Percentiles rank a stretch among this genome's conserved stretches.
Conservation (phyloP, 1,140 invertebrate species). For the Eumeta japonica region DNA sequence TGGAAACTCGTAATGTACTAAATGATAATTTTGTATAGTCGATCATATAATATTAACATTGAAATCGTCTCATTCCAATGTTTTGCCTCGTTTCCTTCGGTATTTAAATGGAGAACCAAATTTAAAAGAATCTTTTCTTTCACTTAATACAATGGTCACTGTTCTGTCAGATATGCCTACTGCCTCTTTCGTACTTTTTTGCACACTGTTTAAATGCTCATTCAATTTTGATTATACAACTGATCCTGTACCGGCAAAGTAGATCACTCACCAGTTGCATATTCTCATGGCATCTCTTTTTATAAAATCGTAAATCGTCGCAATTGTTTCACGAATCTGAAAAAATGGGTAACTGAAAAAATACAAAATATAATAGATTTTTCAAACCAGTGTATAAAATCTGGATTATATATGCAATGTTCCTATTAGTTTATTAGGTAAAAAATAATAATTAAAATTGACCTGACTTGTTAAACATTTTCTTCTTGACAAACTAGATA, state of each 20-base stretch:
- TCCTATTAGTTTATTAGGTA: too few species aligned
- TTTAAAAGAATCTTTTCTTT: constrained; percentile 2
- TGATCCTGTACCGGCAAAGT: background rate
- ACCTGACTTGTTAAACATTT: constrained; percentile 1
- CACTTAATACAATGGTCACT: background rate
- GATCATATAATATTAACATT: too few species aligned
- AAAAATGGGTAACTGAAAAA: background rate
- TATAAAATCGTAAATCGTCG: background rate
- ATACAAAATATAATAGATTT: background rate
- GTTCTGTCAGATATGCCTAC: constrained; percentile 1
- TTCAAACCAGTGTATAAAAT: too few species aligned
- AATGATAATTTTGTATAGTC: too few species aligned
- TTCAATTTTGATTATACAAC: background rate
- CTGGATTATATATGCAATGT: too few species aligned
- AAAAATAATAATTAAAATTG: background rate
- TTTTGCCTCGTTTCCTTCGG: background rate
- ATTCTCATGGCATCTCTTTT: background rate
- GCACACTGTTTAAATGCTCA: background rate
- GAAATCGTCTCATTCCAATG: too few species aligned
- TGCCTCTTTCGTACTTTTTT: background rate
- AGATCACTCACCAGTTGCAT: constrained; percentile 1
- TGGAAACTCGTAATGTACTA: too few species aligned
- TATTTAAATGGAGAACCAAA: too few species aligned
- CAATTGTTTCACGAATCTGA: constrained; percentile 1
- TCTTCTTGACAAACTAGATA: constrained; percentile 1